A percentile compares a stretch with the other conserved stretches of the same genome.
phyloP scores from a whole-genome alignment of 1,140 invertebrate species.

The silkworm (Bombyx mori) region DNA sequence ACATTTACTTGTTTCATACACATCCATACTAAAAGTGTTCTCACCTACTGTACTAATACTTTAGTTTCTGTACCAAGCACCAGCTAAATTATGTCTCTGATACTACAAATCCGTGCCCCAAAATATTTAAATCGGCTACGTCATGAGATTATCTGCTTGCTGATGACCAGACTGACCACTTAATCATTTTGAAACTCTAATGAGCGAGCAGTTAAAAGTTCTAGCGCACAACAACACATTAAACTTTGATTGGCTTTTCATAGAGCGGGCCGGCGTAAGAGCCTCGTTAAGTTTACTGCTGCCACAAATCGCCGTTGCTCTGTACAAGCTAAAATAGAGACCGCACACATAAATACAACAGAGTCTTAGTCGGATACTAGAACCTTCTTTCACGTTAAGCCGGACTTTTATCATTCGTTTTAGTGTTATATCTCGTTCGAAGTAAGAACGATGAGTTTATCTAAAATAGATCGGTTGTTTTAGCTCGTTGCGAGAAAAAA shows the following conservation, averaged over 20 bases:
- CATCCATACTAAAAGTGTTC: too few species aligned
- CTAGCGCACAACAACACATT: constrained; percentile 9
- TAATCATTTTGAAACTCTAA: constrained; percentile 9
- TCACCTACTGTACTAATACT: too few species aligned
- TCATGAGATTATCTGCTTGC: too few species aligned
- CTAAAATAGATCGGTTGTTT: constrained; percentile 15
- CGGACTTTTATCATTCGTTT: constrained; percentile 19
- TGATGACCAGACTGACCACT: too few species aligned
- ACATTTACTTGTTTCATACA: too few species aligned
- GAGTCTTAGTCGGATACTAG: not conserved
- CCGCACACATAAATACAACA: constrained; percentile 2
- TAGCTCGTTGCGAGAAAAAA: constrained; percentile 1
- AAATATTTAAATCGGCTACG: too few species aligned
- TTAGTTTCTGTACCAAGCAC: too few species aligned
- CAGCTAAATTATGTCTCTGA: too few species aligned
- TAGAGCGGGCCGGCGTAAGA: constrained; percentile 25
- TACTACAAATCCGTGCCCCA: too few species aligned
- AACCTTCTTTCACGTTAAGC: constrained; percentile 10
- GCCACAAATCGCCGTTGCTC: constrained; percentile 24
- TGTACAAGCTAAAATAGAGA: constrained; percentile 19
- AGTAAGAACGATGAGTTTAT: constrained; percentile 14
- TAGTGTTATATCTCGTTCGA: constrained; percentile 10
- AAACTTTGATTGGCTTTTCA: constrained; percentile 51
- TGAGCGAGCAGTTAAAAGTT: constrained; percentile 7
- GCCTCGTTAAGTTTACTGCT: constrained; percentile 39